Percentiles rank a stretch among this genome's conserved stretches.
These are phyloP conservation scores for Aphrocallistes beatrix DNA, from an alignment of 37 sponge, comb jelly and placozoan species.

Conservation along the genomic window DNA sequence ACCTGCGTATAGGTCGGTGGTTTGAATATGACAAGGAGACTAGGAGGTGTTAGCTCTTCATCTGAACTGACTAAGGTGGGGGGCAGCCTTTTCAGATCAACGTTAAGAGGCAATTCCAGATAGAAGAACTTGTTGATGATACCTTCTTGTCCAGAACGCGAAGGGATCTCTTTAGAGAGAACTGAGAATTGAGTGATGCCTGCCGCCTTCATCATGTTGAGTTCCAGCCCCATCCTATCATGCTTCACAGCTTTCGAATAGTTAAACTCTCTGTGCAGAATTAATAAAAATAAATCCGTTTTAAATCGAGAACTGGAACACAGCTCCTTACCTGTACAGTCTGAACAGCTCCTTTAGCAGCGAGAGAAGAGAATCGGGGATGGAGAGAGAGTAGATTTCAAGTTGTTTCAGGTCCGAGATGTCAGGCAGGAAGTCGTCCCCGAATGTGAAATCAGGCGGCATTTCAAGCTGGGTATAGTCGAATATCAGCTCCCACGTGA, in stretches of 20 bases:
- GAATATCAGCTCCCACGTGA: slow-evolving; percentile 5
- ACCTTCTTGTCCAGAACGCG: background rate
- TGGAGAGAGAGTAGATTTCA: background rate
- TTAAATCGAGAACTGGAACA: background rate
- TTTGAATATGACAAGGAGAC: background rate
- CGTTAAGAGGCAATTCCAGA: background rate
- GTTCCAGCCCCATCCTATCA: background rate
- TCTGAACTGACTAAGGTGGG: background rate
- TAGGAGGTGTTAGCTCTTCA: background rate
- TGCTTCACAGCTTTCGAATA: background rate
- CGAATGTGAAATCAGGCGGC: slow-evolving; percentile 2
- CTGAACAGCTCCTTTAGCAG: background rate
- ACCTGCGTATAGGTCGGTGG: background rate
- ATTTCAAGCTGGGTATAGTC: background rate
- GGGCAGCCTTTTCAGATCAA: background rate
- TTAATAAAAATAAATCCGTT: background rate
- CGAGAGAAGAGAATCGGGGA: background rate
- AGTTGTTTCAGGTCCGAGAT: background rate
- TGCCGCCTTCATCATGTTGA: background rate
- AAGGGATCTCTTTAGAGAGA: background rate
- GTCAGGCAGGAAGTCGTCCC: background rate
- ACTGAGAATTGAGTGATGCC: background rate
- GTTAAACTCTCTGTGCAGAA: background rate
- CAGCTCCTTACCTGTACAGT: background rate
- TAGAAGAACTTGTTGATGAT: background rate